Conservation (phyloP, 2,113 vertebrate genomes). For the Pteruthius melanotis region DNA sequence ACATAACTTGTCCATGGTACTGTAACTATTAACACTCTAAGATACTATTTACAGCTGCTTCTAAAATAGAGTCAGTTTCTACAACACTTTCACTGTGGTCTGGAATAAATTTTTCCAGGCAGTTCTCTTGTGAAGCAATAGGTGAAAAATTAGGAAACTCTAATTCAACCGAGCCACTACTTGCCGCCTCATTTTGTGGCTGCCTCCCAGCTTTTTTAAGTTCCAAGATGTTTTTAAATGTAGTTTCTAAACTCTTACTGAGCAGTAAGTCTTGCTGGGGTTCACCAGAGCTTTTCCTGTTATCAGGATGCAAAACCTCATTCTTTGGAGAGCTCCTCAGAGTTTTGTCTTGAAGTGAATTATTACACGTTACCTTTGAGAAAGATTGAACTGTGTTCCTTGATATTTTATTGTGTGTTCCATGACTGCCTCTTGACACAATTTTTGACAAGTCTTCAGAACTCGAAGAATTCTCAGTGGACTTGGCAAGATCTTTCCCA, state of each 20-base stretch:
- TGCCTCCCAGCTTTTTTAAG: slow-evolving; percentile 82
- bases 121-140: slow-evolving; percentile 76
- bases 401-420: slow-evolving; percentile 62
- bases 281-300: slow-evolving; percentile 68
- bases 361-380: slow-evolving; percentile 66
- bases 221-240: slow-evolving; percentile 85
- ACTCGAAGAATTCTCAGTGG: slow-evolving; percentile 57
- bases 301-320: slow-evolving; percentile 70
- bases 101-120: slow-evolving; percentile 80
- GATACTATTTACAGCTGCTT: slow-evolving; percentile 99
- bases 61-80: slow-evolving; percentile 95
- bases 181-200: slow-evolving; percentile 63
- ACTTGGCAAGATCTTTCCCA: slow-evolving; percentile 58
- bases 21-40: slow-evolving; percentile 90
- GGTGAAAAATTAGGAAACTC: slow-evolving; percentile 78
- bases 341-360: slow-evolving; percentile 73
- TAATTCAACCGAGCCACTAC: slow-evolving; percentile 69
- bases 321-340: slow-evolving; percentile 76
- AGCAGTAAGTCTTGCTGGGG: slow-evolving; percentile 70
- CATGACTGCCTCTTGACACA: slow-evolving; percentile 39
- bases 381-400: slow-evolving; percentile 51
- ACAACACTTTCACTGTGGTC: slow-evolving; percentile 79
- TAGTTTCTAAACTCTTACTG: slow-evolving; percentile 80
- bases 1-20: slow-evolving; percentile 65
- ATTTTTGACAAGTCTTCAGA: slow-evolving; percentile 68